Evolutionary conservation across 2,113 vertebrate genomes (phyloP), one percentile per base, ranked within the genome.

Genomic region (Xiphophorus maculatus): DNA sequence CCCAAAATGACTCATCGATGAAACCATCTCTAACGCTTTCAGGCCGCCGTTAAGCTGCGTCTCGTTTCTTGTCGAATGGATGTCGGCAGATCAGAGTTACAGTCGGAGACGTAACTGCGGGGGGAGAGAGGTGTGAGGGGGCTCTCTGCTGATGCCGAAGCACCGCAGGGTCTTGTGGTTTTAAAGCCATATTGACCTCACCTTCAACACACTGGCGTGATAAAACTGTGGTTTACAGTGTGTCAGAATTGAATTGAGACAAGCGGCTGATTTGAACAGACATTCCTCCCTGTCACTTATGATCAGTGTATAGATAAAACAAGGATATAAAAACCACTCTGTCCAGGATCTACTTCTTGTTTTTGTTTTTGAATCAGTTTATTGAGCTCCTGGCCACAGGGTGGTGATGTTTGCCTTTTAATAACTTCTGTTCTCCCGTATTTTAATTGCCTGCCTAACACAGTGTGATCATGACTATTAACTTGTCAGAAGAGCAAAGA

Each of bases 321-420:
- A 4, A 7, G 19, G 7, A 25, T 28, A 35, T 10, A 10, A 35
- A 28, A 68, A 17, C 3, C 9, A 2, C 3, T 35, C 25, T 65
- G 42, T 78, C 48, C 9, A 35, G 61, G 42, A 68, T 84, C 10
- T 25, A 14, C 11, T 29, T 30, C 27, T 44, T 44, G 0, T 13
- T 3, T 51, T 3, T 35, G 2, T 10, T 37, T 63, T n/a, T 19
- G 1, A 4, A 70, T 62, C n/a, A 73, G 54, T 40, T 58, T 77
- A 74, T n/a, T 48, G 40, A 69, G 63, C 65, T n/a, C 44, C 63
- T 32, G 61, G 72, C 90, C 91, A 91, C 92, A 88, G 80, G 92
- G 88, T 89, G 92, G 90, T 64, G 88, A 90, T 93, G 83, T 92
- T 89, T 75, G 68, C 73, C 79, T 75, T 62, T 77, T 48, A 82